These are phyloP conservation scores for Globicephala melas DNA, from an alignment of 2,113 vertebrate genomes.

Conservation along the genomic window DNA sequence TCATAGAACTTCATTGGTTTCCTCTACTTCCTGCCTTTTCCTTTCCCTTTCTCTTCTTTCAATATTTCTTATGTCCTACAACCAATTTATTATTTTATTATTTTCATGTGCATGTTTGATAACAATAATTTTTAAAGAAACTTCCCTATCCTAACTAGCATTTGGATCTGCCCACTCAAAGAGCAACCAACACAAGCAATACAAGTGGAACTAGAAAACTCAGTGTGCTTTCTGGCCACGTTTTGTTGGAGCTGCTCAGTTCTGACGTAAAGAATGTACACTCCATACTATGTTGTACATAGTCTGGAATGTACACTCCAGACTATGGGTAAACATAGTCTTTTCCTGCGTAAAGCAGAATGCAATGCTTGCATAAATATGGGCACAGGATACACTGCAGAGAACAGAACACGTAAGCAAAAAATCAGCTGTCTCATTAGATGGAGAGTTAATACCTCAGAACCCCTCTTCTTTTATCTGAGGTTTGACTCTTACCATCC, in stretches of 20 bases:
- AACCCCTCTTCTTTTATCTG: neutral
- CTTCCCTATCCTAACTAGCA: neutral
- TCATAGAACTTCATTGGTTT: neutral
- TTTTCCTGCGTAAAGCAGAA: neutral
- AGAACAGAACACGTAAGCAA: neutral
- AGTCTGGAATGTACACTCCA: neutral
- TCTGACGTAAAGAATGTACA: neutral
- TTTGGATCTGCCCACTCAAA: neutral
- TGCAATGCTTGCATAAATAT: neutral
- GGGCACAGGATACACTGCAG: neutral
- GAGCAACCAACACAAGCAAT: neutral
- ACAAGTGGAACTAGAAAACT: neutral
- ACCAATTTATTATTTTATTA: neutral
- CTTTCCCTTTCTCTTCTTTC: neutral
- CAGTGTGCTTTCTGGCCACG: neutral
- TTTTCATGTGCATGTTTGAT: neutral
- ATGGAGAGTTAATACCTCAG: neutral
- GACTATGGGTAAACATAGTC: neutral
- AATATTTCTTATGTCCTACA: neutral
- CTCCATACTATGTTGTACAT: neutral
- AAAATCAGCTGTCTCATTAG: conserved; percentile 3
- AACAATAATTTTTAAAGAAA: neutral
- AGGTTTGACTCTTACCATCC: neutral
- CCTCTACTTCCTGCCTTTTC: neutral
- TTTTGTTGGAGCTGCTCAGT: neutral